Conservation (phyloP, 2,797 vertebrate genomes). For the Borostomias antarcticus region DNA sequence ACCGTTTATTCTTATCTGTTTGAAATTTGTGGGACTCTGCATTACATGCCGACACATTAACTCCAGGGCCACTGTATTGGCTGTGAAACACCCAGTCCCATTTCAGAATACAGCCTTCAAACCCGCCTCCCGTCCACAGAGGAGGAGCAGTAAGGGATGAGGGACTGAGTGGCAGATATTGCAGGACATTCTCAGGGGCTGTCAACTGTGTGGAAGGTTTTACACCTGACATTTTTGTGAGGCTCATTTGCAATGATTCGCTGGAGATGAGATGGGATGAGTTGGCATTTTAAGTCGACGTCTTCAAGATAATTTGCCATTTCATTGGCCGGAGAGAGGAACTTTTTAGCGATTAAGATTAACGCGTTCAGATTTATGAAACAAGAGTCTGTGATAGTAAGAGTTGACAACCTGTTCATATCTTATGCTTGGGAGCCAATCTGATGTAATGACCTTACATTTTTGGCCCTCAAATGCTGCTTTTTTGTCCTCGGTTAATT, state of each 20-base stretch:
- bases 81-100: constrained; percentile 41
- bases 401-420: neutral
- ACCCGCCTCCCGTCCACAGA: constrained; percentile 42
- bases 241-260: too few relatives aligned
- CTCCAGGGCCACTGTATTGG: constrained; percentile 31
- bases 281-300: neutral
- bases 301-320: neutral
- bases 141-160: neutral
- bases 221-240: neutral
- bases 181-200: neutral
- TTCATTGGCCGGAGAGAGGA: neutral
- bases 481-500: neutral
- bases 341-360: neutral
- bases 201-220: neutral
- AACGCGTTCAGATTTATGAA: neutral
- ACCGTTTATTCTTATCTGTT: constrained; percentile 51
- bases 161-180: neutral
- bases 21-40: constrained; percentile 31
- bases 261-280: too few relatives aligned
- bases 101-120: constrained; percentile 50
- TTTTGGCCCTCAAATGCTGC: neutral
- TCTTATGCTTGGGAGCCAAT: neutral
- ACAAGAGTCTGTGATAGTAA: neutral
- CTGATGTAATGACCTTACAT: neutral
- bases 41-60: constrained; percentile 39